Percentiles rank a stretch among this genome's conserved stretches.
These are phyloP conservation scores for Rotaria socialis DNA, from an alignment of 2,888 invertebrate genomes.

Conservation along the genomic window DNA sequence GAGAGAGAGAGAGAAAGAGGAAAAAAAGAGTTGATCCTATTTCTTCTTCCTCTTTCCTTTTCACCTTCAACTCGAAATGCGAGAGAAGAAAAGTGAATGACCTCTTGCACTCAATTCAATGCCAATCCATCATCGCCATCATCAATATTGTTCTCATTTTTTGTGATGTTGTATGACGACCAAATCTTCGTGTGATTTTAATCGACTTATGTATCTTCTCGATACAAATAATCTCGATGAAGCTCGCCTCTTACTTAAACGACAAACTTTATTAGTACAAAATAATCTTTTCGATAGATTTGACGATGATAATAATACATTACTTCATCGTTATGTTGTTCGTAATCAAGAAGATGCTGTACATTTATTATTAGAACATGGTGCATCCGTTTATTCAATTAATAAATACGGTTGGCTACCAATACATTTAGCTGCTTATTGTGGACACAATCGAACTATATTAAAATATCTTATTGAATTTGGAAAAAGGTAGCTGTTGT, in stretches of 20 bases:
- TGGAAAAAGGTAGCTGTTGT: neutral
- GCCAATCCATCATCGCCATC: neutral
- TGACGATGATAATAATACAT: neutral
- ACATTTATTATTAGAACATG: constrained; percentile 9
- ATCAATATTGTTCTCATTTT: neutral
- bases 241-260: neutral
- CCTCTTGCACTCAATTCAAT: constrained; percentile 7
- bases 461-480: neutral
- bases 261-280: neutral
- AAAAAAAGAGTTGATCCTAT: neutral
- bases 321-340: constrained; percentile 24
- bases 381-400: neutral
- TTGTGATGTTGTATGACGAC: neutral
- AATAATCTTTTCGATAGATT: neutral
- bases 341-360: neutral
- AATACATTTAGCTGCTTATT: constrained; percentile 23
- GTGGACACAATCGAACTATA: neutral
- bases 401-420: constrained; percentile 36
- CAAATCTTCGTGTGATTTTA: neutral
- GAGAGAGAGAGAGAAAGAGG: neutral
- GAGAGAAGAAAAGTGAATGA: neutral
- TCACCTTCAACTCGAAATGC: neutral
- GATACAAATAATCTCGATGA: neutral
- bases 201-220: neutral
- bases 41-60: neutral